Evolutionary conservation across 2,113 vertebrate species (phyloP).

Genomic region (Scophthalmus maximus): DNA sequence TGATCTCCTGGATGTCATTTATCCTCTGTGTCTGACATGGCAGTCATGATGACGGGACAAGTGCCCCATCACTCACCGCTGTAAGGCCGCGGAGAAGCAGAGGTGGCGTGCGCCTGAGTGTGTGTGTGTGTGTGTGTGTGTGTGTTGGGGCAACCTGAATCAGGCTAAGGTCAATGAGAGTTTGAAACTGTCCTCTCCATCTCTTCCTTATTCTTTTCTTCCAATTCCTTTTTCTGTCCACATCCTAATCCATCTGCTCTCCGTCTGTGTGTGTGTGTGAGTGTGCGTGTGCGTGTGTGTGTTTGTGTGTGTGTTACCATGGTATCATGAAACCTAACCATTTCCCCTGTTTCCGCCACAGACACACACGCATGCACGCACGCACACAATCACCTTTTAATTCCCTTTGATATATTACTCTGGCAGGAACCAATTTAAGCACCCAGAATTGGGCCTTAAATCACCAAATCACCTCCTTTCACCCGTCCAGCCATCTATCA

Average conservation of each 20-base stretch:
- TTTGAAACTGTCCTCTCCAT: conserved; percentile 33
- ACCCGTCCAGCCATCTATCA: conserved; percentile 73
- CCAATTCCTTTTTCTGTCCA: conserved; percentile 42
- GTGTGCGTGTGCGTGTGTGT: conserved; percentile 42
- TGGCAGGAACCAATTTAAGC: conserved; percentile 83
- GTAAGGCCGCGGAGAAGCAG: conserved; percentile 4
- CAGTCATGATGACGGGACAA: conserved; percentile 68
- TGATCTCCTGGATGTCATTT: conserved; percentile 56
- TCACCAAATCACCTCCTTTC: conserved; percentile 80
- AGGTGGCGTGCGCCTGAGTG: background rate
- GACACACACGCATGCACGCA: conserved; percentile 26
- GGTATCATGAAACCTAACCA: conserved; percentile 66
- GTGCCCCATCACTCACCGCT: conserved; percentile 65
- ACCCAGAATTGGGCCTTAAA: conserved; percentile 82
- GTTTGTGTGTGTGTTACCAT: conserved; percentile 57
- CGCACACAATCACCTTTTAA: conserved; percentile 81
- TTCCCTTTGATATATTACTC: conserved; percentile 83
- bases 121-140: conserved; percentile 8
- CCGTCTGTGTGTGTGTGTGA: conserved; percentile 22
- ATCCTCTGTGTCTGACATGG: conserved; percentile 62
- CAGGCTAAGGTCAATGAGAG: conserved; percentile 55
- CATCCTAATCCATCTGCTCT: conserved; percentile 64
- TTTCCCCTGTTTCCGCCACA: conserved; percentile 48
- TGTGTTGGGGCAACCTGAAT: conserved; percentile 37
- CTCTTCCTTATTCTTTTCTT: conserved; percentile 36